Conservation (phyloP, 1,140 invertebrate genomes). For the Drosophila sucinea region DNA sequence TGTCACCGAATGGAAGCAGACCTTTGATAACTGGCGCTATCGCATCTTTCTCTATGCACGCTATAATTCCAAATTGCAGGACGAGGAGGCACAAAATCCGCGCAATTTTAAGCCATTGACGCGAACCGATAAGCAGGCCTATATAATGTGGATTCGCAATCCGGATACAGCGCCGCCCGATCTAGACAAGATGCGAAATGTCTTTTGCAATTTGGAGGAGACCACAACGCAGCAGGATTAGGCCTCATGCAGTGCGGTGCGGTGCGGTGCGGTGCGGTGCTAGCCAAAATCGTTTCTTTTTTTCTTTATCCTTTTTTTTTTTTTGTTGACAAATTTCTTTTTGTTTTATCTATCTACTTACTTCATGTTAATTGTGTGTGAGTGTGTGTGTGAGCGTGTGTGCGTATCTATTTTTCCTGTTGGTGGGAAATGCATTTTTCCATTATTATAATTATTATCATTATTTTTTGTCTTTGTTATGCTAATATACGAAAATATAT, state of each 20-base stretch:
- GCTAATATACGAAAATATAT: constrained; percentile 46
- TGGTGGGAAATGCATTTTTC: constrained; percentile 54
- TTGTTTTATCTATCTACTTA: constrained; percentile 30
- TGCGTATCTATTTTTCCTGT: constrained; percentile 43
- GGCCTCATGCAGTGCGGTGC: background rate
- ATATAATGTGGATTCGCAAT: constrained; percentile 79
- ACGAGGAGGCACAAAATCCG: constrained; percentile 75
- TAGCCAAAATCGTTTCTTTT: constrained; percentile 12
- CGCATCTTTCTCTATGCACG: constrained; percentile 78
- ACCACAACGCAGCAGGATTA: constrained; percentile 71
- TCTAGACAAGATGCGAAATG: constrained; percentile 79
- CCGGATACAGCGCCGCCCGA: constrained; percentile 78
- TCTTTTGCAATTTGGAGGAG: constrained; percentile 77
- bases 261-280: too few relatives aligned
- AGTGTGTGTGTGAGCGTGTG: constrained; percentile 49
- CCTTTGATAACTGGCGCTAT: constrained; percentile 81
- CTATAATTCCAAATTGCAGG: constrained; percentile 77
- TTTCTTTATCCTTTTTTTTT: constrained; percentile 18
- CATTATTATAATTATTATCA: constrained; percentile 25
- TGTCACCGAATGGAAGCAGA: constrained; percentile 80
- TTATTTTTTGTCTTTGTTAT: constrained; percentile 61
- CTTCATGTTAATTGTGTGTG: constrained; percentile 51
- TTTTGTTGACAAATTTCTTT: constrained; percentile 16
- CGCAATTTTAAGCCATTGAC: constrained; percentile 78
- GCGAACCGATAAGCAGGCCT: constrained; percentile 79